Conservation (phyloP, 2,797 vertebrate species). For the Halcyon smyrnensis region DNA sequence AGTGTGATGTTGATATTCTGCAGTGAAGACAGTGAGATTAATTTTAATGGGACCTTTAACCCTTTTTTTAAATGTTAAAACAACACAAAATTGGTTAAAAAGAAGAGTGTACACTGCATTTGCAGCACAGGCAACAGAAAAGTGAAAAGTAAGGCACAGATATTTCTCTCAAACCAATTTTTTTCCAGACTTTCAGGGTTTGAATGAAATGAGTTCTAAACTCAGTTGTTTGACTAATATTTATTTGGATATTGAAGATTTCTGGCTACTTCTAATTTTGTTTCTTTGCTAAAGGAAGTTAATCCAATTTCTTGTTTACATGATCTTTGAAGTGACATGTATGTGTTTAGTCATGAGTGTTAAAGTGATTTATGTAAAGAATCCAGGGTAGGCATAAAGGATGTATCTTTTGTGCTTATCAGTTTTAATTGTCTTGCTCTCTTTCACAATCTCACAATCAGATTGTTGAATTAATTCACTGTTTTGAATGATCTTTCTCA, state of each 20-base stretch:
- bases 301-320: neutral
- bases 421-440: neutral
- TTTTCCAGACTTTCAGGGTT: neutral
- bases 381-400: neutral
- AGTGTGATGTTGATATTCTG: neutral
- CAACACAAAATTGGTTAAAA: neutral
- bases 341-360: neutral
- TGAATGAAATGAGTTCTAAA: neutral
- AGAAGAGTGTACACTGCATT: neutral
- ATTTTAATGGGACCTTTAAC: neutral
- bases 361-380: neutral
- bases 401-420: neutral
- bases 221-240: neutral
- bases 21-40: neutral
- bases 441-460: neutral
- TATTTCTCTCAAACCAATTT: neutral
- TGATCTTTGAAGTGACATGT: neutral
- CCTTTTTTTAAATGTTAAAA: neutral
- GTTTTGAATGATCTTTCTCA: neutral
- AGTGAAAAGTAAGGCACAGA: neutral
- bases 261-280: neutral
- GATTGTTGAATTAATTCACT: neutral
- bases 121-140: neutral
- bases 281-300: neutral
- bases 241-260: neutral